A percentile compares a stretch with the other conserved stretches of the same genome.
Evolutionary conservation across 2,888 invertebrate genomes (phyloP).

Genomic region (Drosophila ezoana): DNA sequence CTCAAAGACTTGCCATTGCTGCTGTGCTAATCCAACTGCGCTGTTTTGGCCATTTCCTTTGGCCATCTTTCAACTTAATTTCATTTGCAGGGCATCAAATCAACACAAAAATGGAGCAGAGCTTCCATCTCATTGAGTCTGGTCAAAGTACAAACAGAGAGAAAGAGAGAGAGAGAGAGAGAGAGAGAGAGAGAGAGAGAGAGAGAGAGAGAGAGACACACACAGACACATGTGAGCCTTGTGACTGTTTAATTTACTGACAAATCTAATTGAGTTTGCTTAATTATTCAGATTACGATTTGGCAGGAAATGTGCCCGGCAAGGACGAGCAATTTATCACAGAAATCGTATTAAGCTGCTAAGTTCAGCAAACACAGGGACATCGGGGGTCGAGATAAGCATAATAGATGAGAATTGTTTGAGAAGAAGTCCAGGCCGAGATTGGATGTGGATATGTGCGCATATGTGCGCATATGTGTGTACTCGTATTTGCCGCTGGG

Average conservation of each 20-base stretch:
- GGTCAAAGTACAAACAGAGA: neutral
- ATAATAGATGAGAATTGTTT: constrained; percentile 43
- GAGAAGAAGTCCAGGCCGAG: constrained; percentile 23
- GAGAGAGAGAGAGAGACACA: neutral
- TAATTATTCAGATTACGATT: constrained; percentile 75
- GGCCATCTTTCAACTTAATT: constrained; percentile 34
- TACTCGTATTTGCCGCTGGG: constrained; percentile 18
- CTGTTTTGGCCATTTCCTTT: constrained; percentile 5
- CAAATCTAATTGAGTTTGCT: constrained; percentile 74
- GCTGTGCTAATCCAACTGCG: neutral
- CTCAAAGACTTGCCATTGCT: too few species aligned
- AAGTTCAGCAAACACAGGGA: constrained; percentile 29
- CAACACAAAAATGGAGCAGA: constrained; percentile 37
- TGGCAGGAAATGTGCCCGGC: constrained; percentile 41
- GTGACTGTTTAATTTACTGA: constrained; percentile 47
- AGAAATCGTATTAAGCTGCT: constrained; percentile 48
- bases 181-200: neutral
- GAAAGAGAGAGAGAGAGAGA: neutral
- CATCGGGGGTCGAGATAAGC: neutral
- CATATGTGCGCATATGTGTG: neutral
- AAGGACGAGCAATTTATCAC: constrained; percentile 57
- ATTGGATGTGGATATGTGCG: constrained; percentile 26
- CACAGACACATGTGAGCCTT: constrained; percentile 10
- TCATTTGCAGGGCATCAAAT: constrained; percentile 44
- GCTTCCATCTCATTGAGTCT: constrained; percentile 31